These are phyloP conservation scores for Felis catus DNA, from an alignment of 2,113 vertebrate species.

Conservation along the genomic window F.catus_Fca126_mat1.0 CM031421.1:52285501-52286000, in stretches of 20 bases:
- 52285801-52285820: not conserved
- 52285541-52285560: not conserved
- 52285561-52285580: not conserved
- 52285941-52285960: not conserved
- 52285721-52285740: not conserved
- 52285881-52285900: not conserved
- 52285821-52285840: not conserved
- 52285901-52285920: not conserved
- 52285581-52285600: not conserved
- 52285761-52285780: not conserved
- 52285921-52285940: not conserved
- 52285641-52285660: not conserved
- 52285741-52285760: not conserved
- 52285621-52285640: not conserved
- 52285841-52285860: not conserved
- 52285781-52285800: not conserved
- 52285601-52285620: not conserved
- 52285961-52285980: not conserved
- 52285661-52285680: not conserved
- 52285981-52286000: not conserved
- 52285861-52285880: not conserved
- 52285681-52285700: not conserved
- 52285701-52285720: fast-evolving
- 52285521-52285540: not conserved
- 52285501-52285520: not conserved